Evolutionary conservation across 2,888 invertebrate species (phyloP).

Genomic region (Aethes cnicana): DNA sequence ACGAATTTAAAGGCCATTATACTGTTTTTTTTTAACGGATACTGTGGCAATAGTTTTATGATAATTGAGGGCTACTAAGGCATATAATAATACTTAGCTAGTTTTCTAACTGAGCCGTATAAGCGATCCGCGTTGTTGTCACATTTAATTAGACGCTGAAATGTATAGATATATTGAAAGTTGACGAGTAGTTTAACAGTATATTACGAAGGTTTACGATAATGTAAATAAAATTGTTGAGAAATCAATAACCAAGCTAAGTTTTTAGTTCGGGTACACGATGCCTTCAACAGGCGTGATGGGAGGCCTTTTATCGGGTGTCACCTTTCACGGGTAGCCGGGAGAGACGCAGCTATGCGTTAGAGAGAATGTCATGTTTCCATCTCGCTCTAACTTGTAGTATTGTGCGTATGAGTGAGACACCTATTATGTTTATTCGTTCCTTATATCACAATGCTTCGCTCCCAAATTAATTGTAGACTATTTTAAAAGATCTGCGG

Average conservation of each 20-base stretch:
- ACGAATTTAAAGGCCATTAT: no score
- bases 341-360: no score
- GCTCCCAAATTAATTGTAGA: not conserved
- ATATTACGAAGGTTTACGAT: constrained; percentile 15
- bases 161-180: constrained; percentile 26
- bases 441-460: constrained; percentile 1
- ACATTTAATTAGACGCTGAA: constrained; percentile 1
- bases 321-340: no score
- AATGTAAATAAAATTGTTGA: constrained; percentile 18
- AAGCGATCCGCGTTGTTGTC: not conserved
- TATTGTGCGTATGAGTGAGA: no score
- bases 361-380: no score
- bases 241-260: not conserved
- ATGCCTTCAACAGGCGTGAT: no score
- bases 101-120: not conserved
- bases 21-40: no score
- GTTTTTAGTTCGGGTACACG: not conserved
- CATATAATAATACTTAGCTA: no score
- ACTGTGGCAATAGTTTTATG: no score
- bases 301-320: no score
- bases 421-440: not conserved
- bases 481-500: not conserved
- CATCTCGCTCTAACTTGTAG: not conserved
- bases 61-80: no score
- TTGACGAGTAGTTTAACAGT: constrained; percentile 21